These are phyloP conservation scores for Sinocyclocheilus anshuiensis DNA, from an alignment of 2,113 vertebrate genomes.

Conservation along the genomic window DNA sequence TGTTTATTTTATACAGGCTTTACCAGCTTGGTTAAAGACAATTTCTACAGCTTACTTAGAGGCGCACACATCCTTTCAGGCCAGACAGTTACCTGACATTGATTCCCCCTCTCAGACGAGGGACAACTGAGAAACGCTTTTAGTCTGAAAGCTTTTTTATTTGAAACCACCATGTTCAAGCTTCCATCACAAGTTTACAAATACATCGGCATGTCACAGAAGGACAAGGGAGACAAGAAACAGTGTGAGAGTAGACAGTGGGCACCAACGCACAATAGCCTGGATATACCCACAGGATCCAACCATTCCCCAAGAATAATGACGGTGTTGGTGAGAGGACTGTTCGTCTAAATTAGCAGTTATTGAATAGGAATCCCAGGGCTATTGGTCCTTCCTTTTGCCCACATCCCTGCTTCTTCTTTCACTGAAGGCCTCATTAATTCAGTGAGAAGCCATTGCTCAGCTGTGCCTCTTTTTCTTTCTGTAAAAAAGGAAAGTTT, in stretches of 20 bases:
- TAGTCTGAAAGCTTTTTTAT: background rate
- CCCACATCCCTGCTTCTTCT: constrained; percentile 39
- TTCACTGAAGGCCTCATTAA: constrained; percentile 57
- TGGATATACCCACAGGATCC: constrained; percentile 44
- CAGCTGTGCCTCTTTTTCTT: constrained; percentile 49
- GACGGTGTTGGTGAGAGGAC: constrained; percentile 28
- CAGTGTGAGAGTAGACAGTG: constrained; percentile 16
- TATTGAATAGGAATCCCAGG: constrained; percentile 60
- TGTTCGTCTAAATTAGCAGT: constrained; percentile 49
- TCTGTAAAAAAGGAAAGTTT: background rate
- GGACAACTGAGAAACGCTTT: background rate
- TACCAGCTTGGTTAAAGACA: background rate
- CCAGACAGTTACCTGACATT: background rate
- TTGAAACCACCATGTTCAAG: constrained; percentile 13
- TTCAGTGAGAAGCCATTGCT: constrained; percentile 50
- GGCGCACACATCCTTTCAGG: background rate
- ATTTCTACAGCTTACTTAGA: background rate
- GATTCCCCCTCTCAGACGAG: background rate
- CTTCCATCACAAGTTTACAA: constrained; percentile 27
- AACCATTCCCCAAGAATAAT: constrained; percentile 51
- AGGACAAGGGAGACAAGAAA: constrained; percentile 22
- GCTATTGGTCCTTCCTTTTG: constrained; percentile 46
- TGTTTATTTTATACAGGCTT: background rate
- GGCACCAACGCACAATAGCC: constrained; percentile 41
- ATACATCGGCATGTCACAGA: background rate